phyloP scores from a whole-genome alignment of 2,113 vertebrate species.

The Hucho hucho region DNA sequence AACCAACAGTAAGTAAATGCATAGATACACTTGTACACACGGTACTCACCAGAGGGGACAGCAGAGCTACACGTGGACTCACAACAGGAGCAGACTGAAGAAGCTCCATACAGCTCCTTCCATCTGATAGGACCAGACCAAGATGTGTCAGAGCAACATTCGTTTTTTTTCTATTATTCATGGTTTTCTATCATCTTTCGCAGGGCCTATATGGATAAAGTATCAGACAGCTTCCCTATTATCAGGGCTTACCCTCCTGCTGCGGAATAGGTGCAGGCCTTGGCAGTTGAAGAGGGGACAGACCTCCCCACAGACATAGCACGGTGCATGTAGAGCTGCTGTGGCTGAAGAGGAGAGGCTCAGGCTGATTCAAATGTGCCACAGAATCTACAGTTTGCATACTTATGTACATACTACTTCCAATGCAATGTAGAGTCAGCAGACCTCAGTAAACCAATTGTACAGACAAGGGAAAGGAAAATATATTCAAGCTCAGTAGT shows the following conservation, averaged over 20 bases:
- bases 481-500: too few relatives aligned
- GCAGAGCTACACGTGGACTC: conserved; percentile 58
- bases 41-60: conserved; percentile 42
- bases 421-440: too few relatives aligned
- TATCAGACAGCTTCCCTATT: background rate
- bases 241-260: conserved; percentile 34
- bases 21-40: too few relatives aligned
- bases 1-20: too few relatives aligned
- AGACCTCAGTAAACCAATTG: too few relatives aligned
- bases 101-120: conserved; percentile 63
- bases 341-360: background rate
- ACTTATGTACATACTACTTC: background rate
- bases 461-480: too few relatives aligned
- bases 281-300: conserved; percentile 49
- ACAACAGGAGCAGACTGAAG: conserved; percentile 66
- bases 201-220: background rate
- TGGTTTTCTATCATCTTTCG: background rate
- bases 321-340: conserved; percentile 73
- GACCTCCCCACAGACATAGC: conserved; percentile 45
- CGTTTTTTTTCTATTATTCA: too few relatives aligned
- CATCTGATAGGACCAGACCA: conserved; percentile 53
- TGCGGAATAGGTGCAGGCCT: conserved; percentile 68
- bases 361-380: background rate
- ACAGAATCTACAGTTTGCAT: background rate
- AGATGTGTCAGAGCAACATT: background rate